Evolutionary conservation across 2,888 invertebrate genomes (phyloP), one percentile per base, ranked within the genome.

Genomic region (Cordilura impudica): DNA sequence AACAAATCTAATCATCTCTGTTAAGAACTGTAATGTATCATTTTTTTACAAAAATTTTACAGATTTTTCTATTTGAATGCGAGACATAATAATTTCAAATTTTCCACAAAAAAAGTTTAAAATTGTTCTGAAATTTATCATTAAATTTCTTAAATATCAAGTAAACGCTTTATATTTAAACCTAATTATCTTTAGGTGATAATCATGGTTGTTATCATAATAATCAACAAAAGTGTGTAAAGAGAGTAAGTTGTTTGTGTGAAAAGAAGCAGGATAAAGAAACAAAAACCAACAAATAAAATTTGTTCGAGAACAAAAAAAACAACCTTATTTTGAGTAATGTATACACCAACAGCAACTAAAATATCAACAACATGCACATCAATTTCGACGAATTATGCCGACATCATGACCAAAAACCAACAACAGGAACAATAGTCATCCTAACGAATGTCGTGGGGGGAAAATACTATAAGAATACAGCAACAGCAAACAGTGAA

Each of bases 381-480:
- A 76, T 47, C 39, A 73, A 78, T 47, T 80, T 78, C 78, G 80
- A 51, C 65, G 76, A 81, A 81, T 72, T 71, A 69, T 81, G 73
- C 80, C 80, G 80, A 76, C 26, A 35, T 26, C 45, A 21, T 26
- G 35, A 19, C 39, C 35, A 16, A 60, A 26, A 53, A 51, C 26
- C 23, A 26, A 31, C 61, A 51, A 49, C 47, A 58, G 54, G 31
- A 56, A 29, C 63, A 51, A 61, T 23, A 47, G 16, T 31, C 31
- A 26, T 58, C 43, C 19, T 21, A 53, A 39, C 45, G 53, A 65
- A 61, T 75, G 26, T 71, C 23, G 70, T 74, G 66, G 72, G 66
- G 47, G 66, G 58, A 71, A 75, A 63, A 61, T 51, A 35, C 51
- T 65, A 56, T 43, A 65, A 51, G 51, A 67, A 80, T 54, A 71